These are phyloP conservation scores for Acanthosepion esculentum DNA, from an alignment of 2,888 invertebrate genomes.

Conservation along the genomic window DNA sequence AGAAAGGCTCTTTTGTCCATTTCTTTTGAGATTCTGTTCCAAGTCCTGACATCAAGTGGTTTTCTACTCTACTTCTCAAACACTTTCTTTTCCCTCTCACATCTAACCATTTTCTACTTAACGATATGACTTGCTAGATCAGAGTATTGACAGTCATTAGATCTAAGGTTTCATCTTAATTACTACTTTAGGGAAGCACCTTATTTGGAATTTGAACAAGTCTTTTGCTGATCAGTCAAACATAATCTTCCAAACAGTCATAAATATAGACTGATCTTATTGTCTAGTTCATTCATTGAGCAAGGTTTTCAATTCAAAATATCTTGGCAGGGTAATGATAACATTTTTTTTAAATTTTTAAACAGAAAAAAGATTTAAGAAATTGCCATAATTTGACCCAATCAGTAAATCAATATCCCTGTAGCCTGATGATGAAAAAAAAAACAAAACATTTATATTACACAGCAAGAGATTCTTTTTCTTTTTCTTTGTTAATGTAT, in stretches of 20 bases:
- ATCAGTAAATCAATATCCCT: too few species aligned
- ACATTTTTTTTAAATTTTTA: neutral
- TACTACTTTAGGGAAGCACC: neutral
- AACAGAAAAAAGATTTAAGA: too few species aligned
- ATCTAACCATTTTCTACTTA: neutral
- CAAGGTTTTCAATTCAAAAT: neutral
- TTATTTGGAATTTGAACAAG: neutral
- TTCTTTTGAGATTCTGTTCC: neutral
- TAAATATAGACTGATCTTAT: neutral
- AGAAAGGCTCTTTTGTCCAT: constrained; percentile 33
- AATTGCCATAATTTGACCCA: too few species aligned
- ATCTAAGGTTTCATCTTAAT: neutral
- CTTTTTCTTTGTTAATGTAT: too few species aligned
- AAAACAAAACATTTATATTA: too few species aligned
- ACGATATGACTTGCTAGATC: neutral
- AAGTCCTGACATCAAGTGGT: neutral
- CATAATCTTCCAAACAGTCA: neutral
- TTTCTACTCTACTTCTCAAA: too few species aligned
- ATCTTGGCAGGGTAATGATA: neutral
- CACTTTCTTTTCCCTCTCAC: neutral
- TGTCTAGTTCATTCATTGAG: neutral
- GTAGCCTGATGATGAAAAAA: too few species aligned
- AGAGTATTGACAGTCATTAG: neutral
- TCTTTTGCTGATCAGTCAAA: neutral
- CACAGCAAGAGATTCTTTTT: too few species aligned